Conservation (phyloP, 2,113 vertebrate species). For the Phylloscopus trochilus region DNA sequence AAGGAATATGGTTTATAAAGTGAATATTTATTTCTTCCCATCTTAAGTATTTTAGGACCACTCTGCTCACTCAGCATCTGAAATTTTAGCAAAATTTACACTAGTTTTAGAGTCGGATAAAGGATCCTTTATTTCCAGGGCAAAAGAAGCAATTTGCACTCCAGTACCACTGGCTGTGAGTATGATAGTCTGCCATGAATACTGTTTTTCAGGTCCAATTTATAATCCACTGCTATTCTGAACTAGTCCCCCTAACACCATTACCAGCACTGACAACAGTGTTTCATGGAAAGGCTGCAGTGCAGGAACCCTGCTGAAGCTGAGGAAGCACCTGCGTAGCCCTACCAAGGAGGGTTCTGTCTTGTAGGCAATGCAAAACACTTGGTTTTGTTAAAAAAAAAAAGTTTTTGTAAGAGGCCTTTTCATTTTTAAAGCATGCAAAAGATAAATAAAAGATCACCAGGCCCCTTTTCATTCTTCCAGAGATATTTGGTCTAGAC, state of each 20-base stretch:
- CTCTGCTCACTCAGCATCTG: neutral
- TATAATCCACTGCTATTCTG: neutral
- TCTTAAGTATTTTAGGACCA: neutral
- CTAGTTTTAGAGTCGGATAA: neutral
- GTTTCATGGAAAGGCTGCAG: neutral
- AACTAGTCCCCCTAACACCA: neutral
- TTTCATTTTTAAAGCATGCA: neutral
- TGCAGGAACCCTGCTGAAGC: neutral
- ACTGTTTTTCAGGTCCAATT: neutral
- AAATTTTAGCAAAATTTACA: neutral
- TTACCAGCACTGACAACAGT: neutral
- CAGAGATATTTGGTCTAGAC: neutral
- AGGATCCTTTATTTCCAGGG: neutral
- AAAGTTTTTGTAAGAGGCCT: neutral
- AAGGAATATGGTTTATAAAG: neutral
- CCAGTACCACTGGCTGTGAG: neutral
- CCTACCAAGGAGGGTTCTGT: neutral
- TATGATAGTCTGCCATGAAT: neutral
- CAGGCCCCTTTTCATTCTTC: neutral
- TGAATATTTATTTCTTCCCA: neutral
- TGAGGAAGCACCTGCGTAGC: neutral
- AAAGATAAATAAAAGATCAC: neutral
- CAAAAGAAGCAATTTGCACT: neutral
- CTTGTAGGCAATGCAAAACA: neutral
- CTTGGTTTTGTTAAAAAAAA: neutral